These are phyloP conservation scores for Oryzias celebensis DNA, from an alignment of 2,113 vertebrate species.

Conservation along the genomic window DNA sequence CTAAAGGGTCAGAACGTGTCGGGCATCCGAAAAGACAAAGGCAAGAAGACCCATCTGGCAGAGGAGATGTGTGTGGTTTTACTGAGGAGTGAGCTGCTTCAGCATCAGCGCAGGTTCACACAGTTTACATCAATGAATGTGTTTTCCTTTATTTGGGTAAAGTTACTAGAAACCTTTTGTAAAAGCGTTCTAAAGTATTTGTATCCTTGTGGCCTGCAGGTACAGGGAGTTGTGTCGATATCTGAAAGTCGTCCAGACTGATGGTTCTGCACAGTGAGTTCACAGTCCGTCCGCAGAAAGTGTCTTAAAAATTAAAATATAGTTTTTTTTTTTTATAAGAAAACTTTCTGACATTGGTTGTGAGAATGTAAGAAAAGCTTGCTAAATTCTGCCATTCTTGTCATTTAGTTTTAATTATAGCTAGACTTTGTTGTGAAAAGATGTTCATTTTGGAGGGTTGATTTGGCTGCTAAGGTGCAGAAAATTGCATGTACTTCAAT, in stretches of 20 bases:
- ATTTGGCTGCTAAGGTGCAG: too few species aligned
- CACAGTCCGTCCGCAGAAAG: too few species aligned
- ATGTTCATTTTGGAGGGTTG: too few species aligned
- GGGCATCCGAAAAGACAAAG: constrained; percentile 72
- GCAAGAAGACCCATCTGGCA: constrained; percentile 71
- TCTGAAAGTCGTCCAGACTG: constrained; percentile 62
- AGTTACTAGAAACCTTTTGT: background rate
- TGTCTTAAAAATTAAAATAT: too few species aligned
- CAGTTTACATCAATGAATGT: too few species aligned
- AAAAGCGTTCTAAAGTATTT: background rate
- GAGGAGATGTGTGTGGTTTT: constrained; percentile 74
- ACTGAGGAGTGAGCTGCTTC: constrained; percentile 69
- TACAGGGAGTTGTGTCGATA: constrained; percentile 76
- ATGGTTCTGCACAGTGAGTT: constrained; percentile 52
- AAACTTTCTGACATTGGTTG: too few species aligned
- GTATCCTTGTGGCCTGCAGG: constrained; percentile 47
- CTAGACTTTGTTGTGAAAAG: too few species aligned
- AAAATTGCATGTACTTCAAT: too few species aligned
- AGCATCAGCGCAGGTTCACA: constrained; percentile 68
- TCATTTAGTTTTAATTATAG: too few species aligned
- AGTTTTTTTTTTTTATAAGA: too few species aligned
- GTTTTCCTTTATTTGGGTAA: background rate
- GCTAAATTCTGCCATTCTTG: too few species aligned
- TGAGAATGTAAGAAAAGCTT: too few species aligned
- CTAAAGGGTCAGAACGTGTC: constrained; percentile 82